Evolutionary conservation across 1,140 invertebrate species (phyloP).

Genomic region (Phortica variegata): DNA sequence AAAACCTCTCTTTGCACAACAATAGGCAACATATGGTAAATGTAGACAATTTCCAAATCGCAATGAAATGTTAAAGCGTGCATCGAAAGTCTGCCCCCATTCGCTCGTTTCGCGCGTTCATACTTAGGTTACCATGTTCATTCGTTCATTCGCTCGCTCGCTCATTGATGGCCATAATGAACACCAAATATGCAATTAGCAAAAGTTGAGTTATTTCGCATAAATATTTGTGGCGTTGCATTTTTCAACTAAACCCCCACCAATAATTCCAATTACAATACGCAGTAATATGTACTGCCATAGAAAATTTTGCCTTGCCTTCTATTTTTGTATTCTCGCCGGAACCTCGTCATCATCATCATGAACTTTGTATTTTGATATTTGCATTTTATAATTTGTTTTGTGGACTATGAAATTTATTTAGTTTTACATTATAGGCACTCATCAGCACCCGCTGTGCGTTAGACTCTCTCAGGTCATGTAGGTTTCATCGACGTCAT

Average conservation of each 20-base stretch:
- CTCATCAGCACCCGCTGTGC: conserved; percentile 1
- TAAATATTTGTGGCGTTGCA: conserved; percentile 30
- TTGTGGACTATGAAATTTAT: conserved; percentile 39
- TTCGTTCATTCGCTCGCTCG: no score
- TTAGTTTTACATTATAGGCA: conserved; percentile 28
- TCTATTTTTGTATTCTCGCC: conserved; percentile 8
- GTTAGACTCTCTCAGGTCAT: neutral
- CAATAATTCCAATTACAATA: neutral
- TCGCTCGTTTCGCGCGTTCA: no score
- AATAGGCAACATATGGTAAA: no score
- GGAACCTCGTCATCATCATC: conserved; percentile 27
- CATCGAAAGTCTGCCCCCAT: no score
- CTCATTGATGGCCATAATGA: conserved; percentile 30
- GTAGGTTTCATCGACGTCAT: no score
- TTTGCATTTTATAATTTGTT: conserved; percentile 34
- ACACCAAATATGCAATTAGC: conserved; percentile 47
- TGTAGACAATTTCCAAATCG: no score
- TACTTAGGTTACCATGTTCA: no score
- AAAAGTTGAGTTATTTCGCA: conserved; percentile 42
- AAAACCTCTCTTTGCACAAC: no score
- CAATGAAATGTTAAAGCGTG: no score
- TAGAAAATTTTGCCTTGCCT: conserved; percentile 10
- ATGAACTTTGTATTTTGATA: conserved; percentile 18
- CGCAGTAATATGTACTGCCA: conserved; percentile 13
- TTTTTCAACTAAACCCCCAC: neutral